Evolutionary conservation across 2,888 invertebrate genomes (phyloP).

Genomic region (Hymenopus coronatus): DNA sequence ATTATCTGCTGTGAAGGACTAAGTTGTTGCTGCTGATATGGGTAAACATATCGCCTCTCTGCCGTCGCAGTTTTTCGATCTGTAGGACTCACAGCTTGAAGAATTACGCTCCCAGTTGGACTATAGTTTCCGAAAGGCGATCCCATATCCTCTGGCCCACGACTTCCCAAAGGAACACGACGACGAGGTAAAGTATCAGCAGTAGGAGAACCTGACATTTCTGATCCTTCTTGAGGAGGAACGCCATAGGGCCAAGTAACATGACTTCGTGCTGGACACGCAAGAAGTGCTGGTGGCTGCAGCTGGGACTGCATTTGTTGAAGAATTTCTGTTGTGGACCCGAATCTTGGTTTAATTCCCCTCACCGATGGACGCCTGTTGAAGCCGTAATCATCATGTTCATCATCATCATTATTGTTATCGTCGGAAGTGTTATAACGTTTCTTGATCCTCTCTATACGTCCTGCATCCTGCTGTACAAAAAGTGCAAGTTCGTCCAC

Average conservation of each 20-base stretch:
- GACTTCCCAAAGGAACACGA: not conserved
- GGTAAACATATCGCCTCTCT: constrained; percentile 27
- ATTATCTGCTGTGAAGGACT: constrained; percentile 27
- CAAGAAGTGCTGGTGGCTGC: constrained; percentile 43
- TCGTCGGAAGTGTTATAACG: constrained; percentile 48
- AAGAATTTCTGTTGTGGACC: constrained; percentile 74
- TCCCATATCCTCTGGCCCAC: not conserved
- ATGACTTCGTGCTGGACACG: constrained; percentile 40
- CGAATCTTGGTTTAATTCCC: constrained; percentile 84
- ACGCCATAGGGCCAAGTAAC: constrained; percentile 61
- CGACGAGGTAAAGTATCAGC: not conserved
- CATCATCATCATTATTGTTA: constrained; percentile 59
- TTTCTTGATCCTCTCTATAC: constrained; percentile 79
- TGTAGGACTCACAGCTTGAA: not conserved
- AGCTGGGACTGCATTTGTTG: constrained; percentile 77
- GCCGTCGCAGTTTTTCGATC: not conserved
- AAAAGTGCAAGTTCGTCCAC: constrained; percentile 76
- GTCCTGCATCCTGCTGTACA: constrained; percentile 77
- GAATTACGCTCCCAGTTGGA: not conserved
- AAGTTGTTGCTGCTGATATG: constrained; percentile 28
- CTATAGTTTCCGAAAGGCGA: not conserved
- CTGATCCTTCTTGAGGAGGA: not conserved
- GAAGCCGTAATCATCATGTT: constrained; percentile 87
- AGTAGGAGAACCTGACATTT: not conserved
- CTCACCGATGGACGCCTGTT: constrained; percentile 84